Conservation (phyloP, 2,113 vertebrate genomes). For the Cygnus buccinator region DNA sequence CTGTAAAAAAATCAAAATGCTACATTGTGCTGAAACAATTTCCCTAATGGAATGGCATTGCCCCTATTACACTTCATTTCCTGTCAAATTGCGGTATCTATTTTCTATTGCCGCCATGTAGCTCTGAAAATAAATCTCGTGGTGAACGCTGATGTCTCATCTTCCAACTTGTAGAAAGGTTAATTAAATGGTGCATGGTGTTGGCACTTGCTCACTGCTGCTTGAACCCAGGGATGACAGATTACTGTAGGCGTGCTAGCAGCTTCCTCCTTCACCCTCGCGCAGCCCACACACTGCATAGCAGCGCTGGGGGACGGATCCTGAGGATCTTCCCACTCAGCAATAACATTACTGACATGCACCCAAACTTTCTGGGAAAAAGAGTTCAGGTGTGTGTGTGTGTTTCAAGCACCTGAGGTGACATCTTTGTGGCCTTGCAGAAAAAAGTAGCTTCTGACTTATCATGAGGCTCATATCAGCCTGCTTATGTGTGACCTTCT, state of each 20-base stretch:
- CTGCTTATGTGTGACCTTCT: not conserved
- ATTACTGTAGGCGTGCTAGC: not conserved
- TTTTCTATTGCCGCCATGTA: constrained; percentile 18
- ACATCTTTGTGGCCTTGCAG: not conserved
- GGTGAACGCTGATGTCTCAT: not conserved
- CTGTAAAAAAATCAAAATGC: not conserved
- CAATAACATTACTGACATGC: not conserved
- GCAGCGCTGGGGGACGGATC: accelerated
- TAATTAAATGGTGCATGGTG: constrained; percentile 52
- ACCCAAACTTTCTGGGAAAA: not conserved
- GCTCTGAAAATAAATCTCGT: constrained; percentile 10
- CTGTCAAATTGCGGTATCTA: not conserved
- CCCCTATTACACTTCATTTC: not conserved
- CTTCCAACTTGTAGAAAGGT: constrained; percentile 51
- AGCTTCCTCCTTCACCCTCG: not conserved
- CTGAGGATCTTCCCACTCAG: accelerated
- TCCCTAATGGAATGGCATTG: not conserved
- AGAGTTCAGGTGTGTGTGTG: not conserved
- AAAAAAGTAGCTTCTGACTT: not conserved
- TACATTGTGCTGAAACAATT: not conserved
- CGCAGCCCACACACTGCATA: not conserved
- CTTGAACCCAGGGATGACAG: not conserved
- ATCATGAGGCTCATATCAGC: not conserved
- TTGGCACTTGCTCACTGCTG: constrained; percentile 27
- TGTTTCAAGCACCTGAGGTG: not conserved